Conservation (phyloP, 1,140 invertebrate genomes). For the Drosophila mayri region DNA sequence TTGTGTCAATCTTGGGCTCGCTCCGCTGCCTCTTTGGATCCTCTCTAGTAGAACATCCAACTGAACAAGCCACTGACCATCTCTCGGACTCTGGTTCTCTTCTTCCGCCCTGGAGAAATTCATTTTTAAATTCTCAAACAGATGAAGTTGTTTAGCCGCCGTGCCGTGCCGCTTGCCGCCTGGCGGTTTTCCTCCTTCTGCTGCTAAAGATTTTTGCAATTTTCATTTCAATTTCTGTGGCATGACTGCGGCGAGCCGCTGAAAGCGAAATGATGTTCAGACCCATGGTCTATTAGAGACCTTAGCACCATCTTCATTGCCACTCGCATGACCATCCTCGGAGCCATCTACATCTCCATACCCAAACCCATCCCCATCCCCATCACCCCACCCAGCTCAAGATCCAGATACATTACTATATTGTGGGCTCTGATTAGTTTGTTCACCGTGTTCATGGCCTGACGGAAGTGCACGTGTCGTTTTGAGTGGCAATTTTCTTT, state of each 20-base stretch:
- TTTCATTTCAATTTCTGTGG: constrained; percentile 81
- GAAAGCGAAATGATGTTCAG: constrained; percentile 80
- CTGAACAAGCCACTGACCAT: background rate
- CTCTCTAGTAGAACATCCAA: background rate
- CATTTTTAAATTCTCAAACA: constrained; percentile 66
- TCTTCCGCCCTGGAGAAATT: constrained; percentile 58
- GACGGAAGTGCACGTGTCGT: constrained; percentile 73
- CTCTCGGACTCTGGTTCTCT: background rate
- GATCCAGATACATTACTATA: constrained; percentile 15
- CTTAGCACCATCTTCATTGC: constrained; percentile 8
- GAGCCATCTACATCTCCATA: background rate
- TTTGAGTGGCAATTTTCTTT: constrained; percentile 77
- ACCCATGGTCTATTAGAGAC: constrained; percentile 73
- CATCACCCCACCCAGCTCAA: background rate
- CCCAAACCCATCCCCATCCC: background rate
- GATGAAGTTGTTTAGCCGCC: constrained; percentile 82
- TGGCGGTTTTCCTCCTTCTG: constrained; percentile 42
- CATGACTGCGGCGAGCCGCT: constrained; percentile 57
- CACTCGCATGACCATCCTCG: background rate
- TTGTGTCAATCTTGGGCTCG: constrained; percentile 82
- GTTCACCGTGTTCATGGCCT: constrained; percentile 48
- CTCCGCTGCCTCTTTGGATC: constrained; percentile 23
- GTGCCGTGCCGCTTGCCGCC: constrained; percentile 28
- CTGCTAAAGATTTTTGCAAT: constrained; percentile 61
- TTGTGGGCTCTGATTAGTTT: constrained; percentile 52